Conservation (phyloP, 35 echinoderm and acorn worm genomes). For the Stichopus chloronotus region DNA sequence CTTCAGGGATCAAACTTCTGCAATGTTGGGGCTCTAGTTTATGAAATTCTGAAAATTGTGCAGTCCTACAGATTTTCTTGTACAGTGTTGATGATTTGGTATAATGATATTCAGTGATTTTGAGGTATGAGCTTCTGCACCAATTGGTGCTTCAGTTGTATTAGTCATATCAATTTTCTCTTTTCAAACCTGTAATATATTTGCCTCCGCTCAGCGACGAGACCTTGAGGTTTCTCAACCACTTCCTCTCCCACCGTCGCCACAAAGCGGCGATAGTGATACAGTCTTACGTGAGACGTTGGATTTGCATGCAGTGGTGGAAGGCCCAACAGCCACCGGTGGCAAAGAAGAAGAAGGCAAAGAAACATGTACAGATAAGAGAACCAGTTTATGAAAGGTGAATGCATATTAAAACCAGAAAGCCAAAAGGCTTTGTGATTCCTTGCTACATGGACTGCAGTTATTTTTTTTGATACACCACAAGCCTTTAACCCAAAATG, state of each 20-base stretch:
- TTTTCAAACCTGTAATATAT: not conserved
- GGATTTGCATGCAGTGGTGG: constrained; percentile 83
- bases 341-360: constrained; percentile 48
- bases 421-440: no score
- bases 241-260: constrained; percentile 55
- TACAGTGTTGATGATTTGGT: no score
- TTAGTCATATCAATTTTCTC: not conserved
- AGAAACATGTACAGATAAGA: constrained; percentile 69
- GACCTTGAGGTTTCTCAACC: constrained; percentile 76
- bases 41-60: no score
- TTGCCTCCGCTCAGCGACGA: constrained; percentile 66
- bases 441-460: no score
- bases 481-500: no score
- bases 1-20: no score
- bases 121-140: no score
- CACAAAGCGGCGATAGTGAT: constrained; percentile 67
- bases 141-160: no score
- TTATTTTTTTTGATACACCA: no score
- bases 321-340: constrained; percentile 48
- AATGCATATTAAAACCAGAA: not conserved
- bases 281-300: constrained; percentile 78
- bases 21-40: no score
- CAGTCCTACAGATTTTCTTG: no score
- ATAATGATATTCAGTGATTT: no score
- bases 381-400: constrained; percentile 89